Base-by-base conservation (phyloP, 1,140 invertebrate species). In the Archivesica marissinica region DNA sequence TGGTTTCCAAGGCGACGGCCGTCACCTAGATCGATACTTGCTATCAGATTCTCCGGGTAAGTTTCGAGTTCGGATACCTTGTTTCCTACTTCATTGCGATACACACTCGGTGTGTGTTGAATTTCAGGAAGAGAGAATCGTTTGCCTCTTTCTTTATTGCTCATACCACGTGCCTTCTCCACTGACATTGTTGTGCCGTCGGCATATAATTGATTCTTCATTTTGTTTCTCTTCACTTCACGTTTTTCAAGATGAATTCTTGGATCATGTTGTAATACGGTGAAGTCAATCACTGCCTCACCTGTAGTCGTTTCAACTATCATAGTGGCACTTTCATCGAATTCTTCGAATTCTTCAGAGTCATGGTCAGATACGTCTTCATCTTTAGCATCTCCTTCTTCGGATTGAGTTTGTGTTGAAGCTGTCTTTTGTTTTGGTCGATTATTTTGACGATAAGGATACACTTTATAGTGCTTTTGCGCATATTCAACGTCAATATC, bases 31-130 rank as follows among this genome's bases (percentile, higher is more conserved):
- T 83, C 80, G 28, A 83, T 83, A 52, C 70, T 83, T 6, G 80
- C 80, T n/a, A 83, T 83, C 7, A 83, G 35, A 28, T 83, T 83
- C 35, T 83, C 80, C 23, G 80, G 80, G 39, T 75, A 52, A 33
- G 75, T 54, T n/a, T 83, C 80, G 2, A 83, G 70, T 25, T 68
- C 74, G 0, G 44, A 20, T 50, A 75, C 75, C 25, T 70, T 38
- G 38, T n/a, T 66, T 28, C 59, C 59, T 9, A 33, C 35, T 2
- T 64, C 77, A 23, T 0, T 7, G 23, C 80, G 35, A 23, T 28
- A 44, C 13, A 47, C 54, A 13, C 56, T 47, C 0, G 70, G 39
- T 23, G 44, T 83, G n/a, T 70, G 44, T 15, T 74, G 52, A 38
- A 83, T 83, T 54, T 83, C 80, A 2, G 80, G 80, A 11, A 83